Evolutionary conservation across 2,888 invertebrate species (phyloP), one percentile per base, ranked within the genome.

Genomic region (Ornithoptera priamus): DNA sequence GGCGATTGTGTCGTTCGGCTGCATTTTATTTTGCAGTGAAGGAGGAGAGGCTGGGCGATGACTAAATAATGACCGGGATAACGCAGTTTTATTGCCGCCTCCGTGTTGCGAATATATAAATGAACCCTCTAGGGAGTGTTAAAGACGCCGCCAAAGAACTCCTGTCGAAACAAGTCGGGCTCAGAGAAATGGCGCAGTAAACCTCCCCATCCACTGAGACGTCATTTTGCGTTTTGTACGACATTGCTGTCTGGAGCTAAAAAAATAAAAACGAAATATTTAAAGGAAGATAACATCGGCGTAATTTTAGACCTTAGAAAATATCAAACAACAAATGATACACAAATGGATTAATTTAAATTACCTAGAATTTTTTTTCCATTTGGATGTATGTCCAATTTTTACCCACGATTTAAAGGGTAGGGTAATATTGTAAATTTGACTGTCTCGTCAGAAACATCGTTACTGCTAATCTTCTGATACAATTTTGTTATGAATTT

Each of bases 31-130:
- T 80, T 83, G 72, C 76, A 72, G 78, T 76, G 79, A 79, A 81
- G 83, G 76, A 79, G 78, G 78, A 78, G 81, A 85, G 85, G 84
- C 84, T 82, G 80, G 85, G 88, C 86, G 91, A 92, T 92, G 92
- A 92, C 92, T 92, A 91, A 92, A 90, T 92, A 92, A 92, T 92
- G 92, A 92, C 90, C 84, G 81, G 90, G 87, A 90, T 92, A 92
- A 92, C 92, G 88, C 92, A 87, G 88, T 89, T 92, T 92, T 92
- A 92, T 90, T 89, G 88, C 92, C 81, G 85, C 80, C 87, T 89
- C 86, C 92, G 92, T 89, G 91, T 89, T 89, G 87, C 87, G 92
- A 91, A 92, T 92, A 91, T 89, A 92, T 90, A 92, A 92, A 92
- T 92, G 87, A 88, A 92, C 85, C 81, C 92, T 86, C 91, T 62